Base-by-base conservation (phyloP, 2,797 vertebrate genomes). In the Prunella strophiata region DNA sequence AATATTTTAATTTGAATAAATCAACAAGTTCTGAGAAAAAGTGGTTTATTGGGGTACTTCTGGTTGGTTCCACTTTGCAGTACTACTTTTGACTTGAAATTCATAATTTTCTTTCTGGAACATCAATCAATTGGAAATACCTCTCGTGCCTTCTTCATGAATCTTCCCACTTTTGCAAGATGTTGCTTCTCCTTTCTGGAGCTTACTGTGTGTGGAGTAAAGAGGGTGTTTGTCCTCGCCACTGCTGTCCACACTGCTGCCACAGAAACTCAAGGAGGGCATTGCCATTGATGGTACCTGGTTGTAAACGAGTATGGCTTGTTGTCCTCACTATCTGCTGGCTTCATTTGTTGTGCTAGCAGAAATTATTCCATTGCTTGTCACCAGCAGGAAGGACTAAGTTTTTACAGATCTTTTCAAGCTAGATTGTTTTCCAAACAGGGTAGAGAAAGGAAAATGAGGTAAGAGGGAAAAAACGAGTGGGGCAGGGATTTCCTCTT, bases 401-500 rank as follows among this genome's bases (percentile, higher is more conserved):
- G 17, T 70, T 88, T 92, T 93, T 58, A 32, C 13, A 72, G 50
- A n/a, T 32, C 27, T 86, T 90, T 75, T 82, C 59, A 88, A 78
- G 9, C 17, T 81, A 55, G 20, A 48, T 9, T 92, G 15, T 96
- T 94, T 94, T 95, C 70, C 63, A 75, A 52, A 68, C 40, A 72
- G 36, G 25, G 51, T 42, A 74, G 52, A 38, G 55, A 83, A 55
- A 74, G 91, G 78, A 89, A 94, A 83, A 81, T 85, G 12, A 89
- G 15, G 17, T 80, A 81, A 70, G 58, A 73, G 73, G 42, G 4
- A 10, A 63, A 81, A 93, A 83, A 71, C 4, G 7, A 47, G 65
- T 83, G 48, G 77, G 67, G 32, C 65, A 76, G 59, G 62, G 70
- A 86, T 78, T 94, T 97, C 92, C 96, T 96, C 32, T 88, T 95